Conservation (phyloP, 1,140 invertebrate genomes). For the Lepidurus apus region DNA sequence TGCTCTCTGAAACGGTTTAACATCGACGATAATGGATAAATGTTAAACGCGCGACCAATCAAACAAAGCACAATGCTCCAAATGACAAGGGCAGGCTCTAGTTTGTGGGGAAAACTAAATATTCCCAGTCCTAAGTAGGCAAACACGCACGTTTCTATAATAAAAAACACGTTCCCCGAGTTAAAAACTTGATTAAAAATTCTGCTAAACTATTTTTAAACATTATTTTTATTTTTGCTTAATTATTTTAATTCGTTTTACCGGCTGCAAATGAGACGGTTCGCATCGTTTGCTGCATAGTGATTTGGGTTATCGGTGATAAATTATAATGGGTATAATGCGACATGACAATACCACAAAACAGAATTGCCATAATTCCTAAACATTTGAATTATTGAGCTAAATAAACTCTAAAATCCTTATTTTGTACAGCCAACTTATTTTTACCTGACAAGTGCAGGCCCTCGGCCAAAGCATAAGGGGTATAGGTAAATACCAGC, state of each 20-base stretch:
- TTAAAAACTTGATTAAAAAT: slow-evolving; percentile 17
- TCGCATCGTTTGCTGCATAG: slow-evolving; percentile 97
- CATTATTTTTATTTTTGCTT: no score
- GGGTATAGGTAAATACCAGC: slow-evolving; percentile 96
- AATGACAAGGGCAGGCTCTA: slow-evolving; percentile 66
- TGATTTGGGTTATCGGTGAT: slow-evolving; percentile 96
- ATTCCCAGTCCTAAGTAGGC: slow-evolving; percentile 96
- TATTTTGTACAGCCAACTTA: no score
- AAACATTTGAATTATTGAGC: slow-evolving; percentile 94
- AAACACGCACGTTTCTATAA: slow-evolving; percentile 91
- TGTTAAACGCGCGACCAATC: slow-evolving; percentile 89
- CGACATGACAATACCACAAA: slow-evolving; percentile 99
- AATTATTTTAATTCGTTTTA: no score
- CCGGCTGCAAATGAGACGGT: slow-evolving; percentile 92
- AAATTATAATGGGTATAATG: slow-evolving; percentile 99
- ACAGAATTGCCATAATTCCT: slow-evolving; percentile 98
- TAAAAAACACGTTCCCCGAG: slow-evolving; percentile 25
- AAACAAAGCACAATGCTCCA: slow-evolving; percentile 92
- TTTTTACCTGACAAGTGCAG: slow-evolving; percentile 82
- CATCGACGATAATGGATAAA: slow-evolving; percentile 88
- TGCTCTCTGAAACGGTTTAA: slow-evolving; percentile 95
- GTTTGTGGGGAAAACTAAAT: slow-evolving; percentile 82
- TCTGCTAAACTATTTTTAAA: no score
- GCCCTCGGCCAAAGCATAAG: slow-evolving; percentile 95
- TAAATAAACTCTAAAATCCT: no score